Evolutionary conservation across 2,113 vertebrate genomes (phyloP).

Genomic region (Varanus komodoensis): DNA sequence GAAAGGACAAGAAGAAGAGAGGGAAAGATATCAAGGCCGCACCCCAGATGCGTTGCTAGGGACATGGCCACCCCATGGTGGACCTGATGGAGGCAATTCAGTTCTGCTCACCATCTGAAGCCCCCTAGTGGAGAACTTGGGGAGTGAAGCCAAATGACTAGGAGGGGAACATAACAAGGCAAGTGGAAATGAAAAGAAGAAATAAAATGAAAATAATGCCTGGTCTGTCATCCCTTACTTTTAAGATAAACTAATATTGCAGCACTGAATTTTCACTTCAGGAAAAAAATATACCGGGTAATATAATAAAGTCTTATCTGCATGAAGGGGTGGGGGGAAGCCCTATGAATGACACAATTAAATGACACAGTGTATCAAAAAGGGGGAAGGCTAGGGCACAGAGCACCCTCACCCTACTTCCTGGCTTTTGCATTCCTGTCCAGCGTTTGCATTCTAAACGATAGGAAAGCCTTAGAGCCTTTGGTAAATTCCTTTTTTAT

Average conservation of each 20-base stretch:
- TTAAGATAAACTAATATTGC: background rate
- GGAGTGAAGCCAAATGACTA: background rate
- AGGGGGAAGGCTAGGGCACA: slow-evolving; percentile 2
- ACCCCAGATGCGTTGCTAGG: too few species aligned
- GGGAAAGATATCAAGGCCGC: too few species aligned
- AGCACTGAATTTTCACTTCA: background rate
- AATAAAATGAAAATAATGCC: background rate
- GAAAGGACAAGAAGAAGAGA: too few species aligned
- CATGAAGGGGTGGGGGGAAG: too few species aligned
- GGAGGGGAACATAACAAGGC: background rate
- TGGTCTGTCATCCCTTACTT: background rate
- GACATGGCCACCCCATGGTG: too few species aligned
- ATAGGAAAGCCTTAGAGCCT: background rate
- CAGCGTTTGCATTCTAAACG: background rate
- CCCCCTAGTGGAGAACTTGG: background rate
- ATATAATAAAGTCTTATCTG: background rate
- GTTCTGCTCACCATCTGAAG: too few species aligned
- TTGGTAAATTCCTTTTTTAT: background rate
- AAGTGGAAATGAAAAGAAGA: background rate
- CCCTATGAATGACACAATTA: background rate
- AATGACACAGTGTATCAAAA: slow-evolving; percentile 1
- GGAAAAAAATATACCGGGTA: background rate
- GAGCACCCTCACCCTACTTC: background rate
- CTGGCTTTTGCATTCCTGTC: background rate
- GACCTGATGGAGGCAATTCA: too few species aligned